Conservation (phyloP, 2,113 vertebrate genomes). For the Catharus minimus region DNA sequence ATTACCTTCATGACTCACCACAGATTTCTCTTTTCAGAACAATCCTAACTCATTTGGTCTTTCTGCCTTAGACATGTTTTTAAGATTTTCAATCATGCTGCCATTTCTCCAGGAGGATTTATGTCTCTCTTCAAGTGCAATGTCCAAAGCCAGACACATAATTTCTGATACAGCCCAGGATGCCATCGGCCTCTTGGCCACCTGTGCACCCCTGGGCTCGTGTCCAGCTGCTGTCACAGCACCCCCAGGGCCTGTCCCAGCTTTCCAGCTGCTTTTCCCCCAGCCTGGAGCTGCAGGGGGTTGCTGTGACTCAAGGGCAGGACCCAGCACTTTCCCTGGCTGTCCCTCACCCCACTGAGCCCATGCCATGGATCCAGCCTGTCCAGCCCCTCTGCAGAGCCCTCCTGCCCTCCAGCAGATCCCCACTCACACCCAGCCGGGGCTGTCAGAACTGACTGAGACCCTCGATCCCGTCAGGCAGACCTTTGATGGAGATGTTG, state of each 20-base stretch:
- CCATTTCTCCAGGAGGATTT: background rate
- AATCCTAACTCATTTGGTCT: background rate
- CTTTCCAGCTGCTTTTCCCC: background rate
- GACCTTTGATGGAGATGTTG: background rate
- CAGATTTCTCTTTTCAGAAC: background rate
- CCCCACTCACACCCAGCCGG: background rate
- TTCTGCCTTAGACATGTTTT: background rate
- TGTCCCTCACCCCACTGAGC: background rate
- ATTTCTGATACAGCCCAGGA: background rate
- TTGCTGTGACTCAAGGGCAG: background rate
- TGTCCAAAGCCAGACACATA: background rate
- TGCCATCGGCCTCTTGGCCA: background rate
- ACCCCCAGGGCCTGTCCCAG: background rate
- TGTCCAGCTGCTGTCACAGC: background rate
- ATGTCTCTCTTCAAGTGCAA: background rate
- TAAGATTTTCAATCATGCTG: background rate
- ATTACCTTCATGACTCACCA: background rate
- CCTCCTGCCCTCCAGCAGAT: background rate
- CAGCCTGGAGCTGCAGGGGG: background rate
- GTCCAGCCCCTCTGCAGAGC: background rate
- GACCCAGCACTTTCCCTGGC: fast-evolving
- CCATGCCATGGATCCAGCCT: background rate
- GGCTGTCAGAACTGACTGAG: no score
- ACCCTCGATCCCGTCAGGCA: fast-evolving
- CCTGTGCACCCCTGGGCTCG: background rate